phyloP scores from a whole-genome alignment of 2,797 vertebrate species.

The Myiothlypis coronata region DNA sequence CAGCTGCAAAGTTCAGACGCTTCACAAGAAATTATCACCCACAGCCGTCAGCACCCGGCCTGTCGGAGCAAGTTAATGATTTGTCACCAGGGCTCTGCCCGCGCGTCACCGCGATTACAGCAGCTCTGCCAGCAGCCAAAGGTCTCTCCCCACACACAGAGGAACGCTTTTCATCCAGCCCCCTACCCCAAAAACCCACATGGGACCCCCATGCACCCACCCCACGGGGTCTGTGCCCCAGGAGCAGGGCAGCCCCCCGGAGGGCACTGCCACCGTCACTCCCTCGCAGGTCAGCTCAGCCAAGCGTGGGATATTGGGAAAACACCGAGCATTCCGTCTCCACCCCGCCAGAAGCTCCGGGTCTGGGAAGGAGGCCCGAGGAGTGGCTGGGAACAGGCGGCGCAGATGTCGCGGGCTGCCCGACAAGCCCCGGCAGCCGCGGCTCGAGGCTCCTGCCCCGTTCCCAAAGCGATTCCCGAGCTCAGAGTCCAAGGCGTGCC shows the following conservation, averaged over 20 bases:
- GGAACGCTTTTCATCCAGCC: neutral
- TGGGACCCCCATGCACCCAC: rapidly evolving
- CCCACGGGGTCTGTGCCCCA: rapidly evolving
- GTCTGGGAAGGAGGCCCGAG: neutral
- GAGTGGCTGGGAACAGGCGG: neutral
- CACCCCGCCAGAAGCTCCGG: neutral
- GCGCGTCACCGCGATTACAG: constrained; percentile 46
- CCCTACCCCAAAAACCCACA: neutral
- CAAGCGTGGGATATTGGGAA: neutral
- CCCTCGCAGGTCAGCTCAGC: neutral
- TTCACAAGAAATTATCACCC: constrained; percentile 69
- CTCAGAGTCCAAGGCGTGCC: neutral
- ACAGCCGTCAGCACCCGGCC: constrained; percentile 54
- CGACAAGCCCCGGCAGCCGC: neutral
- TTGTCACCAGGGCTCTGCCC: constrained; percentile 62
- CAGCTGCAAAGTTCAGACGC: constrained; percentile 62
- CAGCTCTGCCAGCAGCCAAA: constrained; percentile 26
- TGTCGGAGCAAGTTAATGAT: constrained; percentile 69
- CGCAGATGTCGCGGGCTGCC: neutral
- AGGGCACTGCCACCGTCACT: neutral
- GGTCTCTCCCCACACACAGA: neutral
- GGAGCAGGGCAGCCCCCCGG: rapidly evolving
- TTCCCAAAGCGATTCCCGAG: neutral
- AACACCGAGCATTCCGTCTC: neutral
- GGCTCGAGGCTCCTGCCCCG: neutral